These are phyloP conservation scores for Paedocypris micromegethes DNA, from an alignment of 2,797 vertebrate species.

Conservation along the genomic window DNA sequence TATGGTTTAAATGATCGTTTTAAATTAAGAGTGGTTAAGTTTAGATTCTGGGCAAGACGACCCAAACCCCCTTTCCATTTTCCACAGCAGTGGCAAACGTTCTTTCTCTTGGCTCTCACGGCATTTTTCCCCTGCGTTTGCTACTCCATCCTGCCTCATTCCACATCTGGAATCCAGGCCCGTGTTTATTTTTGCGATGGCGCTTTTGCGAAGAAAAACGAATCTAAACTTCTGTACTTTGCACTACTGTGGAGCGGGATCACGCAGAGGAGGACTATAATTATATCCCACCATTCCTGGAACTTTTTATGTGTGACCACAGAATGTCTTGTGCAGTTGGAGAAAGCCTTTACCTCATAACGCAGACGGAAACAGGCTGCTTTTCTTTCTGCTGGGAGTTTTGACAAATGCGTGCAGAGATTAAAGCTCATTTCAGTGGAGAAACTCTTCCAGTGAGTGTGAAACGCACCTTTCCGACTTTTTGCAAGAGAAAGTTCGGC, in stretches of 20 bases:
- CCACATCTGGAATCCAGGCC: constrained; percentile 75
- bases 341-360: constrained; percentile 60
- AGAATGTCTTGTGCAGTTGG: constrained; percentile 46
- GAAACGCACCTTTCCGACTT: no score
- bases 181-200: constrained; percentile 72
- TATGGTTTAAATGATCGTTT: no score
- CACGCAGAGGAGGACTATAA: constrained; percentile 70
- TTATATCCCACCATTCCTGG: constrained; percentile 66
- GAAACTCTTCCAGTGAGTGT: constrained; percentile 47
- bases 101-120: constrained; percentile 56
- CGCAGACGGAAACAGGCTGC: constrained; percentile 86
- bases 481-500: no score
- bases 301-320: constrained; percentile 68
- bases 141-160: constrained; percentile 42
- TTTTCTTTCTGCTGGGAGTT: constrained; percentile 81
- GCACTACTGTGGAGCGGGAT: constrained; percentile 62
- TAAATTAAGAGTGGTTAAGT: no score
- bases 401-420: constrained; percentile 70
- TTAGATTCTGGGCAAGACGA: no score
- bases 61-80: no score
- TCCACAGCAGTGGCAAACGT: constrained; percentile 36
- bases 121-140: constrained; percentile 39
- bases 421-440: constrained; percentile 66
- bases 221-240: constrained; percentile 63
- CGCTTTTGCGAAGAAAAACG: constrained; percentile 46